phyloP scores from a whole-genome alignment of 2,113 vertebrate genomes.

The Sarotherodon lohbergeri region DNA sequence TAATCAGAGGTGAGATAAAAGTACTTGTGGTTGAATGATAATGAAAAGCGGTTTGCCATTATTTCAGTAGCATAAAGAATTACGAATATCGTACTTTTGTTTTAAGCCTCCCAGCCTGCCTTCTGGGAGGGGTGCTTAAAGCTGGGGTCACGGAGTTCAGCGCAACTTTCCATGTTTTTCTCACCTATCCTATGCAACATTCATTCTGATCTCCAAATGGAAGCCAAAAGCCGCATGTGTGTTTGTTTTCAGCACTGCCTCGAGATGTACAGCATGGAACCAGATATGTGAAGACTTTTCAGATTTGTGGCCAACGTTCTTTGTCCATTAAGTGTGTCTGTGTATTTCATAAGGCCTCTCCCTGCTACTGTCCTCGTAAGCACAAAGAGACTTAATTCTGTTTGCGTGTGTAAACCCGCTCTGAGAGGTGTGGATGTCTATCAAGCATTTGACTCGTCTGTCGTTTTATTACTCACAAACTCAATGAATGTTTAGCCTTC shows the following conservation, averaged over 20 bases:
- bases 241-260: conserved; percentile 71
- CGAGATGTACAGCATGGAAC: conserved; percentile 70
- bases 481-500: conserved; percentile 79
- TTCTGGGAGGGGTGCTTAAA: neutral
- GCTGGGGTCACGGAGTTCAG: neutral
- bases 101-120: conserved; percentile 15
- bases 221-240: conserved; percentile 64
- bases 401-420: conserved; percentile 59
- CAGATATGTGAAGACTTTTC: conserved; percentile 56
- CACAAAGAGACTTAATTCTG: conserved; percentile 70
- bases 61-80: conserved; percentile 9
- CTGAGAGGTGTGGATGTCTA: conserved; percentile 17
- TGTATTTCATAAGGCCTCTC: conserved; percentile 67
- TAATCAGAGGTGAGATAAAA: conserved; percentile 12
- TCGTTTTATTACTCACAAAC: conserved; percentile 70
- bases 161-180: conserved; percentile 29
- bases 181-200: conserved; percentile 89
- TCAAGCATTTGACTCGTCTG: conserved; percentile 68
- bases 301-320: conserved; percentile 48
- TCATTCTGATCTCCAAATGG: conserved; percentile 70
- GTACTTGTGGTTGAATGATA: conserved; percentile 21
- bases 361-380: conserved; percentile 71
- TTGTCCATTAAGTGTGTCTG: conserved; percentile 44
- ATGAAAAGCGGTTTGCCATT: neutral
- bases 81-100: neutral